phyloP scores from a whole-genome alignment of 1,140 invertebrate genomes.

The Drosophila nannoptera region DNA sequence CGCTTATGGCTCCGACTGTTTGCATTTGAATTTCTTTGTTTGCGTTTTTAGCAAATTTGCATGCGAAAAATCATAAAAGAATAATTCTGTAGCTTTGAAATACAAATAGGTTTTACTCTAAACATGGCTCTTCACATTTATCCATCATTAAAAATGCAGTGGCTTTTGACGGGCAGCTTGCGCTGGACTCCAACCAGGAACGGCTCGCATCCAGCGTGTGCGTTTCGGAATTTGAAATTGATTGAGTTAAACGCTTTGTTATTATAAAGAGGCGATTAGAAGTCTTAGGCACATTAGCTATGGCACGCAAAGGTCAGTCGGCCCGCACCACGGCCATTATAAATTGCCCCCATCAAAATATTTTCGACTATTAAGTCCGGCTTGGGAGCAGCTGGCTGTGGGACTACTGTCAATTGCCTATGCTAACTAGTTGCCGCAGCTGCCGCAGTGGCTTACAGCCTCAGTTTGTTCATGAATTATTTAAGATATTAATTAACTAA shows the following conservation, averaged over 20 bases:
- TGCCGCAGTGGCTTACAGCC: conserved; percentile 27
- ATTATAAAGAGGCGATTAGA: conserved; percentile 9
- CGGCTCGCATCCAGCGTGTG: background rate
- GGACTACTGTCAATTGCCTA: conserved; percentile 35
- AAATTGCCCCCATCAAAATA: background rate
- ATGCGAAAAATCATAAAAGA: background rate
- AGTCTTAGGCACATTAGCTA: conserved; percentile 12
- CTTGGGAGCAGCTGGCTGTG: too few relatives aligned
- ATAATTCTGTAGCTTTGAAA: conserved; percentile 5
- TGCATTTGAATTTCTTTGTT: conserved; percentile 6
- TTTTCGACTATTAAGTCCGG: background rate
- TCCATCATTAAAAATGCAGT: too few relatives aligned
- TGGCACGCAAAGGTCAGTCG: conserved; percentile 20
- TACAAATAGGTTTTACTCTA: background rate
- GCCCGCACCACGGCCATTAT: background rate
- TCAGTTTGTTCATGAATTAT: conserved; percentile 47
- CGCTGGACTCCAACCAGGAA: too few relatives aligned
- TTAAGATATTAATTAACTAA: conserved; percentile 52
- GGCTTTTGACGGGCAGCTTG: too few relatives aligned
- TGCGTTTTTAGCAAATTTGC: background rate
- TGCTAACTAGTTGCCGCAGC: conserved; percentile 11
- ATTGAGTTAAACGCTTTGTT: background rate
- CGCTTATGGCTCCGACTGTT: background rate
- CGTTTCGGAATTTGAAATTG: conserved; percentile 2
- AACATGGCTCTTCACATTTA: too few relatives aligned